These are phyloP conservation scores for Drepana arcuata DNA, from an alignment of 1,140 invertebrate genomes.

Conservation along the genomic window DNA sequence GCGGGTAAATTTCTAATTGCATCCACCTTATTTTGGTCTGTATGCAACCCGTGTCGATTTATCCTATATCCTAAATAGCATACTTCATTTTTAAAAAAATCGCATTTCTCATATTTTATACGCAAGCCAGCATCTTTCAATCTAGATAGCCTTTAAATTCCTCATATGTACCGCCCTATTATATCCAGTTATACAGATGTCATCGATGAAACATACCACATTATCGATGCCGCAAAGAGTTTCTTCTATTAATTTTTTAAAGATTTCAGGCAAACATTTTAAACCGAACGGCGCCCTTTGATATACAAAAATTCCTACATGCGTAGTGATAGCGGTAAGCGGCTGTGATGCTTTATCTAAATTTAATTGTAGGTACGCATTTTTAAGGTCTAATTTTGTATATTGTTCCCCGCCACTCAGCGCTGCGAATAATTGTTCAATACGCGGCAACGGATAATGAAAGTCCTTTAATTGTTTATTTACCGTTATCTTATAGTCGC, in stretches of 20 bases:
- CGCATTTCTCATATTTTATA: conserved; percentile 14
- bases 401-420: conserved; percentile 24
- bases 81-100: conserved; percentile 12
- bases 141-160: conserved; percentile 9
- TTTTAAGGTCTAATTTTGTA: conserved; percentile 20
- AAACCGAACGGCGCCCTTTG: conserved; percentile 25
- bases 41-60: conserved; percentile 11
- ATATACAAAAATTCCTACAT: conserved; percentile 27
- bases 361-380: conserved; percentile 20
- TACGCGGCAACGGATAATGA: conserved; percentile 19
- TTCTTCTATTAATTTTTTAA: conserved; percentile 29
- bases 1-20: no score
- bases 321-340: conserved; percentile 27
- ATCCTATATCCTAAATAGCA: conserved; percentile 13
- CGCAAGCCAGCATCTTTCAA: conserved; percentile 10
- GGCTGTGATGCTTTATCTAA: conserved; percentile 18
- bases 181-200: conserved; percentile 20
- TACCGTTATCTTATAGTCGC: conserved; percentile 20
- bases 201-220: conserved; percentile 15
- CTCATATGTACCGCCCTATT: conserved; percentile 8
- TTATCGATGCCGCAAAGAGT: conserved; percentile 11
- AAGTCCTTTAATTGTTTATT: conserved; percentile 17
- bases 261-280: conserved; percentile 25
- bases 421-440: conserved; percentile 17
- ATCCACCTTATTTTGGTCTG: conserved; percentile 6